Base-by-base conservation (phyloP, 2,888 invertebrate species). In the Stegophylla sp. region DNA sequence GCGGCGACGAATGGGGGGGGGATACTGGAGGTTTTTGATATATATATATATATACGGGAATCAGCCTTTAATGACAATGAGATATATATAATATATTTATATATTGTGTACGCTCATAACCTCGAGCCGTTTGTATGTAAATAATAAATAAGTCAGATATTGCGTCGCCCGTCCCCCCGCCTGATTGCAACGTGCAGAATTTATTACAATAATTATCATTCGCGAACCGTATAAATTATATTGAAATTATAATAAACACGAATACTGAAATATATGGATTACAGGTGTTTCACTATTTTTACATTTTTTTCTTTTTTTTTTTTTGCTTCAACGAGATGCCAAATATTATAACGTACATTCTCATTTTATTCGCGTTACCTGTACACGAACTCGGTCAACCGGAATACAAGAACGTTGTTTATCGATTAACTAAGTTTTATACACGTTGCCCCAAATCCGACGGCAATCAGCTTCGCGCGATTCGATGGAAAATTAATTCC, bases 351-450 rank as follows among this genome's bases (percentile, higher is more conserved):
- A 51, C 28, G 17, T 26, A 48, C 34, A 13, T 41, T 26, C 5
- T 15, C 74, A 34, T 73, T 73, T 61, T 34, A 34, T 34, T 73
- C 26, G 28, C 48, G 34, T 75, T 64, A 75, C 63, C 51, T 75
- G 63, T 64, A 23, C 17, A 17, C 17, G 17, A 34, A 34, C 63
- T 64, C 51, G 51, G 63, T 51, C 34, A 34, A 75, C 63, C 28
- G n/a, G 61, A 45, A 28, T 63, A 28, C 48, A 51, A 28, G 48
- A 63, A 48, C 51, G 51, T 34, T 63, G 12, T 51, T 64, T 63
- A 63, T 75, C 74, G 74, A 75, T 63, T 51, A 61, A 51, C 23
- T 51, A 48, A 61, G 26, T 59, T 59, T 43, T 13, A 59, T 17
- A 59, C n/a, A n/a, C 0, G 13, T 7, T 34, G 34, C 34, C n/a